Conservation (phyloP, 2,888 invertebrate species). For the Cephonodes hylas region DNA sequence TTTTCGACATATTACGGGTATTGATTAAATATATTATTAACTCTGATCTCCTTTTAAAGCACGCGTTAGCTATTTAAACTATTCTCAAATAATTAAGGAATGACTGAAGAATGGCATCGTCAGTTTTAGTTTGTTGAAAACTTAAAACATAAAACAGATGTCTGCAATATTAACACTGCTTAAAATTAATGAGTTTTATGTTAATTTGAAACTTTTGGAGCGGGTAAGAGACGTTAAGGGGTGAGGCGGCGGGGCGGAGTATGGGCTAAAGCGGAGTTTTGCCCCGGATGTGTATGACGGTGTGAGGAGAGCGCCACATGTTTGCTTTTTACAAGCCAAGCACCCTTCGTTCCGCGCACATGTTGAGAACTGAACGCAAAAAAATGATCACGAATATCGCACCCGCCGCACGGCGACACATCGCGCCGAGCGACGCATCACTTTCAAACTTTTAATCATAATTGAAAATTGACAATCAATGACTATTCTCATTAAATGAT, state of each 20-base stretch:
- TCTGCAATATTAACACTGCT: constrained; percentile 10
- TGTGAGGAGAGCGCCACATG: constrained; percentile 47
- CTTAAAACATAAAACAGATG: constrained; percentile 12
- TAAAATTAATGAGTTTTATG: constrained; percentile 16
- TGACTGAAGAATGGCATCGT: background rate
- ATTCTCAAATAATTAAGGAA: background rate
- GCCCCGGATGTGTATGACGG: constrained; percentile 46
- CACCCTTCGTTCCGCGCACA: constrained; percentile 46
- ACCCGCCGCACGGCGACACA: background rate
- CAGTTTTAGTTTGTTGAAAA: constrained; percentile 5
- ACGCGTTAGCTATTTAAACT: background rate
- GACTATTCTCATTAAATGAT: no score
- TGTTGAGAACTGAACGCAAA: constrained; percentile 29
- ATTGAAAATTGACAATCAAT: background rate
- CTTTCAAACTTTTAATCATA: background rate
- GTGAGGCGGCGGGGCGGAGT: constrained; percentile 13
- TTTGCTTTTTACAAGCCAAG: constrained; percentile 45
- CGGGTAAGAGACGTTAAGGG: constrained; percentile 3
- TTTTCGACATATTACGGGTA: no score
- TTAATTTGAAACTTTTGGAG: constrained; percentile 16
- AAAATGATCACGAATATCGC: constrained; percentile 15
- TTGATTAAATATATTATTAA: no score
- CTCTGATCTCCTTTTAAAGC: background rate
- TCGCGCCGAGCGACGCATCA: background rate
- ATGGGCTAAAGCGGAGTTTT: constrained; percentile 21